A percentile compares a stretch with the other conserved stretches of the same genome.
Evolutionary conservation across 2,113 vertebrate species (phyloP).

Genomic region (Hemiscyllium ocellatum): DNA sequence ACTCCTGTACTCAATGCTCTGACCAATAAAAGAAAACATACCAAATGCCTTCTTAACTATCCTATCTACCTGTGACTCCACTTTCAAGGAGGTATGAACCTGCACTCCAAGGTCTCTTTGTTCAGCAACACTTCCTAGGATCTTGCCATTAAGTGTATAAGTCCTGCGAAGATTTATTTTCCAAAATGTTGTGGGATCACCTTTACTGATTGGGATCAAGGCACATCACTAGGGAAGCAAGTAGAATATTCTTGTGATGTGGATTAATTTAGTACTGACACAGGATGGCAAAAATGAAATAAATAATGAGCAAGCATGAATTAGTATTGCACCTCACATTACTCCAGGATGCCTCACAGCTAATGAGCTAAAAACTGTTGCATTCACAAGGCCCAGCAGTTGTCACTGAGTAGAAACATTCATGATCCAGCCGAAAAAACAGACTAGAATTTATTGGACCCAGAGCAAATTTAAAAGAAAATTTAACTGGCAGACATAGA

Average conservation of each 20-base stretch:
- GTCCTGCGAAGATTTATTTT: no score
- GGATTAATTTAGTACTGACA: background rate
- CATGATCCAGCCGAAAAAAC: background rate
- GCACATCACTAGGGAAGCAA: background rate
- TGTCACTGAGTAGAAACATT: background rate
- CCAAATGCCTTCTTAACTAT: no score
- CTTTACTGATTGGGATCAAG: background rate
- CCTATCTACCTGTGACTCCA: no score
- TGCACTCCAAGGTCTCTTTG: no score
- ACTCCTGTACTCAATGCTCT: no score
- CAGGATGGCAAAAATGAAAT: background rate
- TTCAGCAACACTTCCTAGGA: no score
- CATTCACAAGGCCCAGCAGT: background rate
- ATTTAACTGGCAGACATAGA: background rate
- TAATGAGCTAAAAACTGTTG: background rate
- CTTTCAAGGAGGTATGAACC: no score
- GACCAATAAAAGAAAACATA: no score
- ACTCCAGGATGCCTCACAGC: background rate
- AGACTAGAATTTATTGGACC: background rate
- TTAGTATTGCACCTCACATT: background rate
- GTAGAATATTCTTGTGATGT: background rate
- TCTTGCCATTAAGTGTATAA: no score
- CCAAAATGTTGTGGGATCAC: background rate
- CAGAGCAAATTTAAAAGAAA: background rate
- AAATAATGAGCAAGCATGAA: background rate